A percentile compares a stretch with the other conserved stretches of the same genome.
phyloP scores from a whole-genome alignment of 2,888 invertebrate genomes.

The Pachydiplax longipennis region DNA sequence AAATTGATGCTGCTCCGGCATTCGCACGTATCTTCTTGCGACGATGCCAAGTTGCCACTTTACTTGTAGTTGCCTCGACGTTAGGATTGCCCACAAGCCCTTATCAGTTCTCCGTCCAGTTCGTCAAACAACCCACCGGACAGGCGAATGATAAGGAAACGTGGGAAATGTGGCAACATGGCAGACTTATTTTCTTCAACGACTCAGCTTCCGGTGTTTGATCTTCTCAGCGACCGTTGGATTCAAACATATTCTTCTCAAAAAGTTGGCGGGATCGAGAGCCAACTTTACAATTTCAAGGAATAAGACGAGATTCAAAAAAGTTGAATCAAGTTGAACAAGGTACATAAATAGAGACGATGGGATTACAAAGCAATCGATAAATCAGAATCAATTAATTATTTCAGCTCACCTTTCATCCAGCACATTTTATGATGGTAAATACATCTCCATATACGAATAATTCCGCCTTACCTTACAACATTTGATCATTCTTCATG shows the following conservation, averaged over 20 bases:
- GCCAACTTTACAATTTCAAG: too few species aligned
- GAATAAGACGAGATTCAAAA: too few species aligned
- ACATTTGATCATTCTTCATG: too few species aligned
- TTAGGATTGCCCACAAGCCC: constrained; percentile 79
- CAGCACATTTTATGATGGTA: too few species aligned
- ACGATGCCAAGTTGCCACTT: constrained; percentile 41
- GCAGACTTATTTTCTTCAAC: background rate
- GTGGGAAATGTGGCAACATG: constrained; percentile 52
- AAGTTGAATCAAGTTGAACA: too few species aligned
- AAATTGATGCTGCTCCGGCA: background rate
- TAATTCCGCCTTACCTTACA: too few species aligned
- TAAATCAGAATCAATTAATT: too few species aligned
- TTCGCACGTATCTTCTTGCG: background rate
- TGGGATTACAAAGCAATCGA: too few species aligned
- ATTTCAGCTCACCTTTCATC: too few species aligned
- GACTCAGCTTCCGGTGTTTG: background rate
- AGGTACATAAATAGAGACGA: too few species aligned
- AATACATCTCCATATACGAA: too few species aligned
- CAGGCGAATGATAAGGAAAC: constrained; percentile 95
- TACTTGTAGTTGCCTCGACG: constrained; percentile 53
- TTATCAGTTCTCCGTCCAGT: constrained; percentile 99
- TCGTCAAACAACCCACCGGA: constrained; percentile 80
- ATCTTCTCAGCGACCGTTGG: background rate
- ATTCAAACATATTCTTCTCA: background rate
- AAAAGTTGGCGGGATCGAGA: too few species aligned